Evolutionary conservation across 2,113 vertebrate genomes (phyloP).

Genomic region (Xenopus laevis): DNA sequence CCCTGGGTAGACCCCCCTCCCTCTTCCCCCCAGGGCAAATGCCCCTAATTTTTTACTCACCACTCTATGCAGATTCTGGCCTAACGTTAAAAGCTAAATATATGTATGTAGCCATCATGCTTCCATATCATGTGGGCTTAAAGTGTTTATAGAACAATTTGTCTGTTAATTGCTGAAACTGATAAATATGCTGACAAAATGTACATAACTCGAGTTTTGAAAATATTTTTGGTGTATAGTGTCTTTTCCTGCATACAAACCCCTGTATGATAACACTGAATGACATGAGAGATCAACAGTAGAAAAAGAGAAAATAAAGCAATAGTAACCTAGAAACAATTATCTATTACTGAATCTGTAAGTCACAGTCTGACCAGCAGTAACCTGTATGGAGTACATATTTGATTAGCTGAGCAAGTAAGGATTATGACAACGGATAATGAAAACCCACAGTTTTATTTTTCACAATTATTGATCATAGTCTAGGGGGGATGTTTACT

Average conservation of each 20-base stretch:
- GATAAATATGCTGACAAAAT: constrained; percentile 8
- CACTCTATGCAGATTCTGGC: no score
- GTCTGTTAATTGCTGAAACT: neutral
- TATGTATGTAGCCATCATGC: no score
- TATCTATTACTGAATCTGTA: constrained; percentile 14
- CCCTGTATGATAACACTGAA: constrained; percentile 19
- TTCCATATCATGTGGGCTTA: no score
- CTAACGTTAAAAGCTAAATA: no score
- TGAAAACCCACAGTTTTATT: constrained; percentile 5
- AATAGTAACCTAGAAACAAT: constrained; percentile 10
- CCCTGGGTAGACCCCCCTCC: no score
- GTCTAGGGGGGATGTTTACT: no score
- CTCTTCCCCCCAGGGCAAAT: no score
- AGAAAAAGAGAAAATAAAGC: constrained; percentile 5
- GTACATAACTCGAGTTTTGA: neutral
- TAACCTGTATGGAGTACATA: constrained; percentile 2
- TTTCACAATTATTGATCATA: no score
- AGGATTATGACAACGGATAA: constrained; percentile 3
- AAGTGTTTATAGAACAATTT: no score
- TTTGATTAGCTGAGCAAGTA: constrained; percentile 11
- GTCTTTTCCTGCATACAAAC: neutral
- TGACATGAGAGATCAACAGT: constrained; percentile 18
- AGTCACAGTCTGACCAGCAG: constrained; percentile 8
- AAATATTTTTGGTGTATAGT: constrained; percentile 3
- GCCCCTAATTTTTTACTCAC: no score